Evolutionary conservation across 1,140 invertebrate genomes (phyloP), one percentile per base, ranked within the genome.

Genomic region (Atta colombica): DNA sequence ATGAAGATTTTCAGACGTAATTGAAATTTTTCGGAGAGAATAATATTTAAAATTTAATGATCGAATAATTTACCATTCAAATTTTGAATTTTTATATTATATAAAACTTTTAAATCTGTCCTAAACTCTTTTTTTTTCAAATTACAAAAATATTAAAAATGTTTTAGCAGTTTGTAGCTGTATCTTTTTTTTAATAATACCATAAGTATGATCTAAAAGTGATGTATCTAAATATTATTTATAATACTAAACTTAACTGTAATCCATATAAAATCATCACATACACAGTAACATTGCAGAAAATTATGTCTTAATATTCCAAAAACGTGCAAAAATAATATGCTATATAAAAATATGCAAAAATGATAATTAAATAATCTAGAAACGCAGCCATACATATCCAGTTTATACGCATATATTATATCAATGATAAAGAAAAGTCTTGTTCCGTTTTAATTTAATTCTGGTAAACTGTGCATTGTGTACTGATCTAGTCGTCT

Each of bases 401-500:
- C 16, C 1, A 21, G 0, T 35, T 16, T 10, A 14, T 60, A 25
- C 7, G 14, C 3, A 18, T 12, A 4, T 14, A 35, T 45, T 10
- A 8, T 16, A 2, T 51, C 16, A 3, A 0, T 39, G 35, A 45
- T 3, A 0, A 2, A 69, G 21, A 25, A 58, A 21, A 61, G 25
- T 77, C 25, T 61, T 28, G 21, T 61, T 12, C 4, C 2, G 18
- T 31, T 78, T 49, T 21, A 18, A 14, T 35, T 53, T n/a, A 8
- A 51, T 66, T 78, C 77, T 51, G 14, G 60, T 28, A 69, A 28
- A 69, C 16, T 45, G 12, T 51, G 45, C 12, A 58, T 4, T 35
- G 35, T 49, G 25, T 55, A 18, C 75, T 49, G 75, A 25, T 51
- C 31, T 75, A 45, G 25, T 16, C 21, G 71, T 61, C 71, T 14